Evolutionary conservation across 2,113 vertebrate genomes (phyloP).

Genomic region (Megaceryle maxima): DNA sequence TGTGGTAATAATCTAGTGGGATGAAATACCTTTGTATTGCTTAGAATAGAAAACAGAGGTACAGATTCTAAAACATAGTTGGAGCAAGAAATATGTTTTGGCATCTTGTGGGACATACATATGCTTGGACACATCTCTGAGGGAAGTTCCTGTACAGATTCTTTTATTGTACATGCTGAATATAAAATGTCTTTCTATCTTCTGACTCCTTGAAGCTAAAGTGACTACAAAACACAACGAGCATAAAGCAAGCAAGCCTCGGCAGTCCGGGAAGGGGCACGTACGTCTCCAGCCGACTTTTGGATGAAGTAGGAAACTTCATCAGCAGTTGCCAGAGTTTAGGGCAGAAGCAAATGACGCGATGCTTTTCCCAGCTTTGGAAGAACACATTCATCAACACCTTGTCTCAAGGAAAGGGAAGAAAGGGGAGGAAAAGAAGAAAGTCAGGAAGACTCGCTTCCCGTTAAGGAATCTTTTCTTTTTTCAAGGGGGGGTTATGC

Average conservation of each 20-base stretch:
- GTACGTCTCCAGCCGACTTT: background rate
- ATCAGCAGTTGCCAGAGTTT: background rate
- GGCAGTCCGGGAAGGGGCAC: background rate
- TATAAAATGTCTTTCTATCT: background rate
- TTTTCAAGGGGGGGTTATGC: too few species aligned
- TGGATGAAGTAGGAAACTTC: background rate
- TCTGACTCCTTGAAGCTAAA: background rate
- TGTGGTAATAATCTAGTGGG: background rate
- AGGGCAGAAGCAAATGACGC: background rate
- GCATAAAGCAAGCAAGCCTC: background rate
- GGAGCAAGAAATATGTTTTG: background rate
- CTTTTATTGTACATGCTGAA: background rate
- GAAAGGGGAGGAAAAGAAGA: background rate
- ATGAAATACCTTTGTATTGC: background rate
- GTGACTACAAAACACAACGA: background rate
- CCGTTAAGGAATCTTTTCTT: background rate
- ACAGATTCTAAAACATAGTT: background rate
- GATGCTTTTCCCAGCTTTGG: background rate
- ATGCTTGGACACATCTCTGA: background rate
- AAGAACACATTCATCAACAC: slow-evolving; percentile 30
- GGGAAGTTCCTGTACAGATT: background rate
- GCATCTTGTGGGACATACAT: background rate
- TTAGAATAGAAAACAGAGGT: background rate
- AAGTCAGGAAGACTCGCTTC: background rate
- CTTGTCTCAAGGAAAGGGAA: background rate